Percentiles rank a stretch among this genome's conserved stretches.
Conservation (phyloP, 2,888 invertebrate genomes). For the Lordiphosa fenestrarum region DNA sequence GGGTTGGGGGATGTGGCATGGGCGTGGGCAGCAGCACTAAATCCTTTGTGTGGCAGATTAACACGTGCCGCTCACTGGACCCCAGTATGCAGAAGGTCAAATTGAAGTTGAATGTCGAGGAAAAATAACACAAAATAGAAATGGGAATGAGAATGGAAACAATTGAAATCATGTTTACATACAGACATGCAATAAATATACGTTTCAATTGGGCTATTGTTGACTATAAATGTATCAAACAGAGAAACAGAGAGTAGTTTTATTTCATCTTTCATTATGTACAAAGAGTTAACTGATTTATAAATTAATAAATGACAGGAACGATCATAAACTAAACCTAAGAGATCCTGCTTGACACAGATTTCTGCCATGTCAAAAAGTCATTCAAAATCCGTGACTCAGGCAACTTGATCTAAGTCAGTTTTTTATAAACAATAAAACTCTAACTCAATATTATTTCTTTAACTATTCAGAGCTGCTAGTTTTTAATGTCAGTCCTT, state of each 20-base stretch:
- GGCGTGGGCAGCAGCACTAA: slow-evolving; percentile 43
- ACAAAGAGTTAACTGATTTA: no score
- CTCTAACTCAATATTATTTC: no score
- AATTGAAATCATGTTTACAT: not conserved
- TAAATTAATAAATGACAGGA: no score
- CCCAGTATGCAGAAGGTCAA: slow-evolving; percentile 52
- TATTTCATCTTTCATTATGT: not conserved
- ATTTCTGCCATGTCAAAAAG: no score
- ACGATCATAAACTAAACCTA: no score
- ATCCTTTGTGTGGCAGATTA: slow-evolving; percentile 68
- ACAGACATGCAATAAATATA: slow-evolving; percentile 3
- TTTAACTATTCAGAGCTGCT: no score
- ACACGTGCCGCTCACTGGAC: slow-evolving; percentile 56
- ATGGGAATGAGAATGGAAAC: not conserved
- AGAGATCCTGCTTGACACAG: no score
- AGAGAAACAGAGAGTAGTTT: not conserved
- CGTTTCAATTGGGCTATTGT: slow-evolving; percentile 15
- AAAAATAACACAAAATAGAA: slow-evolving; percentile 4
- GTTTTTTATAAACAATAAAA: no score
- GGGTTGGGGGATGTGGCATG: slow-evolving; percentile 1
- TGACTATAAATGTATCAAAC: not conserved
- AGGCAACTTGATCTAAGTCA: no score
- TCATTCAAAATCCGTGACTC: no score
- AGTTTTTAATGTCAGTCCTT: no score
- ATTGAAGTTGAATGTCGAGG: slow-evolving; percentile 29